A percentile compares a stretch with the other conserved stretches of the same genome.
Evolutionary conservation across 1,140 invertebrate genomes (phyloP).

Genomic region (Acromyrmex heyeri): DNA sequence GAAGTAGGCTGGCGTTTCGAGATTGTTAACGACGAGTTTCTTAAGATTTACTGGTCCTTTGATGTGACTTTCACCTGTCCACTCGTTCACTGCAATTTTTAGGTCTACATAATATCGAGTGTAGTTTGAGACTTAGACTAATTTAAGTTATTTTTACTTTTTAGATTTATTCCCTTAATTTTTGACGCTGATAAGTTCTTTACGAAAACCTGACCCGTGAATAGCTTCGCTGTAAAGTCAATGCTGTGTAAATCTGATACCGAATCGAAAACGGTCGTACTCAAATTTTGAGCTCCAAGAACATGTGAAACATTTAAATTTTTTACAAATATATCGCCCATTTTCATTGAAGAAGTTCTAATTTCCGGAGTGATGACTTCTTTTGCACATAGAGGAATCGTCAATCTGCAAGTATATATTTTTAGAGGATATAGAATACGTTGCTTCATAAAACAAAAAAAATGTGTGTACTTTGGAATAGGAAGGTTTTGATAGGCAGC

Average conservation of each 20-base stretch:
- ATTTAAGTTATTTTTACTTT: conserved; percentile 40
- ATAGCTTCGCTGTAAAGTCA: conserved; percentile 59
- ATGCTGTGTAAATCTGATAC: conserved; percentile 43
- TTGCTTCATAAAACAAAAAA: background rate
- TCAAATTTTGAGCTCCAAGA: conserved; percentile 66
- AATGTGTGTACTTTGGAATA: conserved; percentile 63
- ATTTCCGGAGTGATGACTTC: conserved; percentile 67
- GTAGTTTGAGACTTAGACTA: background rate
- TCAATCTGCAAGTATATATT: conserved; percentile 51
- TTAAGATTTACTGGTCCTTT: conserved; percentile 54
- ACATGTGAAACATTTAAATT: conserved; percentile 59
- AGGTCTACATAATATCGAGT: conserved; percentile 59
- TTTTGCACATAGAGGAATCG: conserved; percentile 57
- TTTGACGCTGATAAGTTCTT: conserved; percentile 47
- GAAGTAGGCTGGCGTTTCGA: conserved; percentile 60
- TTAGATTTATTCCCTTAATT: conserved; percentile 44
- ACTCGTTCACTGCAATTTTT: conserved; percentile 52
- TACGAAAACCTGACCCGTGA: conserved; percentile 51
- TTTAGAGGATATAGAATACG: background rate
- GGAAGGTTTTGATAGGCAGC: conserved; percentile 64
- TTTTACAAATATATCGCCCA: conserved; percentile 64
- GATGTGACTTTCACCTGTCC: conserved; percentile 62
- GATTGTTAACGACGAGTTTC: conserved; percentile 60
- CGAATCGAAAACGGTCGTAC: conserved; percentile 50
- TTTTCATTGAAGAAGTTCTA: conserved; percentile 62